phyloP scores from a whole-genome alignment of 2,113 vertebrate genomes.

The Equus quagga region DNA sequence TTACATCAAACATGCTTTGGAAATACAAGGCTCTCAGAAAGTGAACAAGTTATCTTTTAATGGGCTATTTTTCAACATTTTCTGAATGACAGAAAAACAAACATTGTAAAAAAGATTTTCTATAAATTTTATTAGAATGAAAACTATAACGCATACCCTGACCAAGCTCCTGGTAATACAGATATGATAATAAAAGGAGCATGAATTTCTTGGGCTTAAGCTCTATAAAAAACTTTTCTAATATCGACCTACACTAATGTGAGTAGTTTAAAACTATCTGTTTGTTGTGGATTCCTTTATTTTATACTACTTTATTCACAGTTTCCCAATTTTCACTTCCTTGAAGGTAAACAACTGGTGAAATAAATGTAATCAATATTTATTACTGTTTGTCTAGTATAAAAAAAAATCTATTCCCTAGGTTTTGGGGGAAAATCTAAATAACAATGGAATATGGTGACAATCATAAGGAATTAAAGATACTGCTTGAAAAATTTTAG shows the following conservation, averaged over 20 bases:
- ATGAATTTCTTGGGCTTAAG: not conserved
- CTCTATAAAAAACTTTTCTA: not conserved
- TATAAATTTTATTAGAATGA: not conserved
- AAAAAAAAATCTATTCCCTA: not conserved
- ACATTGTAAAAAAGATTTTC: not conserved
- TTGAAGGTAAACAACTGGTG: not conserved
- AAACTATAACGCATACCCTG: not conserved
- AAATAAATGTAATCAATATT: conserved; percentile 5
- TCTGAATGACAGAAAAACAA: not conserved
- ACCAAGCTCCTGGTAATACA: not conserved
- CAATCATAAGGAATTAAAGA: not conserved
- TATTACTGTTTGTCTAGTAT: not conserved
- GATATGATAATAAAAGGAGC: not conserved
- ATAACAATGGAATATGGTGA: not conserved
- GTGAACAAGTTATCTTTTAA: not conserved
- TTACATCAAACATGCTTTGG: not conserved
- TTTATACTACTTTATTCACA: not conserved
- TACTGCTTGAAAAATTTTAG: not conserved
- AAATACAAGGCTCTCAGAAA: not conserved
- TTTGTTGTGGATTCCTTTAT: not conserved
- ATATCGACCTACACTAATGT: not conserved
- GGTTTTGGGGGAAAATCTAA: not conserved
- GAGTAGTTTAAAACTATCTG: conserved; percentile 37
- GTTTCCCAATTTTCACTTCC: not conserved
- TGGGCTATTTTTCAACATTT: not conserved